Evolutionary conservation across 2,888 invertebrate genomes (phyloP), one percentile per base, ranked within the genome.

Genomic region (Trachelus stipa): DNA sequence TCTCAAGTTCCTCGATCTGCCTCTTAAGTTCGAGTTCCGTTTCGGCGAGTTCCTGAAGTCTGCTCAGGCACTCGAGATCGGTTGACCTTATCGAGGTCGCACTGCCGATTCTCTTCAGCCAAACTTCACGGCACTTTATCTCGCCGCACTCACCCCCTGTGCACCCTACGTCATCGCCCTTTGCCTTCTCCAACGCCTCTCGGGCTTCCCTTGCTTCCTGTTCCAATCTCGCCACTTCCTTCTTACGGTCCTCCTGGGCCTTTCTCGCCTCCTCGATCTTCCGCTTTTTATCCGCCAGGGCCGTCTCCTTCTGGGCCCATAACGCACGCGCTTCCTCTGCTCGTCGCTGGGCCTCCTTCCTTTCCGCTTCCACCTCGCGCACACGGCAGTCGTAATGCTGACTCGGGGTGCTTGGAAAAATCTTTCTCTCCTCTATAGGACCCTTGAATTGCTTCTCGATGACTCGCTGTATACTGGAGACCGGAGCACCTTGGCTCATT

Each of bases 1-100:
- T 91, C 88, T 95, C 94, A 76, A 96, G 88, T 82, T 95, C 94
- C 68, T 92, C 92, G 33, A 96, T 93, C 80, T 94, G 92, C 74
- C 91, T 92, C 87, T 94, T 94, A 80, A 95, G 91, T 68, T 94
- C 93, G 74, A 94, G 92, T 81, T 95, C 94, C 75, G 91, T 92
- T 56, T 92, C 90, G 1, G 93, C 90, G 34, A 95, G 89, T 1
- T 93, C 91, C 74, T 92, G 92, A 3, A 95, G 88, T 87, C 92
- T 93, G 73, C 91, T 89, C 83, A 93, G 89, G 77, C 91, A 92
- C 74, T 91, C 90, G 30, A 92, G 84, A 91, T 93, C 90, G 23
- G 79, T 81, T 0, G 90, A 87, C 4, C 83, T 82, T 35, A 91
- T 85, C 3, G 91, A 91, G 68, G 79, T 78, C 4, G 77, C 81